phyloP scores from a whole-genome alignment of 1,140 invertebrate species.

The Metaphire vulgaris region DNA sequence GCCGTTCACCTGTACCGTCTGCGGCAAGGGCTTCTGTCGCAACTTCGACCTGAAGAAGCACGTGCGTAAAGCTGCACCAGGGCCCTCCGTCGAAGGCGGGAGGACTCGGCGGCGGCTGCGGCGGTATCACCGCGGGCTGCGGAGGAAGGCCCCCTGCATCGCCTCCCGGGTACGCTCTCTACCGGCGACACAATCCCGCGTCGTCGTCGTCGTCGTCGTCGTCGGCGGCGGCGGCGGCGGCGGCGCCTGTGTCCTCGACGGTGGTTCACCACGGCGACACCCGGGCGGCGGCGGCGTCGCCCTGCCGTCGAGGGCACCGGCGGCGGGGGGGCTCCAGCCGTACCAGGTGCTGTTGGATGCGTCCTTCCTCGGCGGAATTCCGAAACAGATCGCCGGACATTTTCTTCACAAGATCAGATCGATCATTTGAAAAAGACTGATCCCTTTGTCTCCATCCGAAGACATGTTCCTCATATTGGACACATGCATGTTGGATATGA shows the following conservation, averaged over 20 bases:
- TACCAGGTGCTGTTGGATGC: background rate
- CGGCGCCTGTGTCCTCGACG: too few species aligned
- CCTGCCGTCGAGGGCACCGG: background rate
- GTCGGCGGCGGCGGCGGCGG: background rate
- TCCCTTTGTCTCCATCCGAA: too few species aligned
- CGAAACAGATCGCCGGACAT: background rate
- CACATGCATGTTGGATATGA: too few species aligned
- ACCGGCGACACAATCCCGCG: background rate
- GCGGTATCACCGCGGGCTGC: too few species aligned
- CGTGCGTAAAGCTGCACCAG: conserved; percentile 80
- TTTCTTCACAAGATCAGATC: background rate
- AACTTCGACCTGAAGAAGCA: conserved; percentile 99
- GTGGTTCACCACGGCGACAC: too few species aligned
- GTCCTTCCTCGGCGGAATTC: background rate
- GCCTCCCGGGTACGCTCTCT: background rate
- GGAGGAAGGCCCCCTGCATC: background rate
- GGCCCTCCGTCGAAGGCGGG: too few species aligned
- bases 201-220: background rate
- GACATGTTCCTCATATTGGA: too few species aligned
- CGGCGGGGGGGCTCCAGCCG: background rate
- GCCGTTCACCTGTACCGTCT: conserved; percentile 86
- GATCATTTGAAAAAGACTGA: background rate
- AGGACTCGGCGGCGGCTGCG: too few species aligned
- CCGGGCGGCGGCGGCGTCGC: background rate
- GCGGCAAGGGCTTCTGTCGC: conserved; percentile 94